Conservation (phyloP, 1,140 invertebrate species). For the Nymphalis io region DNA sequence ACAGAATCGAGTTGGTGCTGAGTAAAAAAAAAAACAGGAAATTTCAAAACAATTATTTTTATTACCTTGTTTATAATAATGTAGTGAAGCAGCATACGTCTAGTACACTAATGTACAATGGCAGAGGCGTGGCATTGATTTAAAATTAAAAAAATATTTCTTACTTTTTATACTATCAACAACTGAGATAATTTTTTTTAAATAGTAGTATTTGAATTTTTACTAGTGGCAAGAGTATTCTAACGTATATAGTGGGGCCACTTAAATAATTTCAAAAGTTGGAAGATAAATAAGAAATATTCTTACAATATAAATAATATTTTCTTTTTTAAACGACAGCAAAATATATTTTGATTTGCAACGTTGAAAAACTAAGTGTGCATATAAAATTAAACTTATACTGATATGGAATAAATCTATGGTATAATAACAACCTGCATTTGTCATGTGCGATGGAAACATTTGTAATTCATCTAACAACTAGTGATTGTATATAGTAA, state of each 20-base stretch:
- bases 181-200: not conserved
- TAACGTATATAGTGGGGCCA: conserved; percentile 10
- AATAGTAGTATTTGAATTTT: conserved; percentile 9
- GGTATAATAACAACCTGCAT: conserved; percentile 23
- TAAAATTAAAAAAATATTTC: conserved; percentile 32
- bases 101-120: conserved; percentile 73
- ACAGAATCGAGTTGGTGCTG: not conserved
- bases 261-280: conserved; percentile 8
- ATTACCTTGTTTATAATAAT: conserved; percentile 76
- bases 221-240: conserved; percentile 15
- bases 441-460: conserved; percentile 1
- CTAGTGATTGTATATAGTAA: conserved; percentile 6
- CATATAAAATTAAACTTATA: conserved; percentile 15
- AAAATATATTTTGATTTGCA: conserved; percentile 15
- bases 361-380: conserved; percentile 14
- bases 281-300: conserved; percentile 26
- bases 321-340: conserved; percentile 14
- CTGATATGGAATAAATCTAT: conserved; percentile 4
- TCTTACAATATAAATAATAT: conserved; percentile 24
- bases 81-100: conserved; percentile 73
- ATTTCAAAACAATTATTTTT: conserved; percentile 76
- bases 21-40: not conserved
- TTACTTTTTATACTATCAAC: conserved; percentile 16
- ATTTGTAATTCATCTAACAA: conserved; percentile 7
- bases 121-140: conserved; percentile 54